phyloP scores from a whole-genome alignment of 30 jellyfish, hydroid and myxozoan genomes.

The Aurelia sp. region DNA sequence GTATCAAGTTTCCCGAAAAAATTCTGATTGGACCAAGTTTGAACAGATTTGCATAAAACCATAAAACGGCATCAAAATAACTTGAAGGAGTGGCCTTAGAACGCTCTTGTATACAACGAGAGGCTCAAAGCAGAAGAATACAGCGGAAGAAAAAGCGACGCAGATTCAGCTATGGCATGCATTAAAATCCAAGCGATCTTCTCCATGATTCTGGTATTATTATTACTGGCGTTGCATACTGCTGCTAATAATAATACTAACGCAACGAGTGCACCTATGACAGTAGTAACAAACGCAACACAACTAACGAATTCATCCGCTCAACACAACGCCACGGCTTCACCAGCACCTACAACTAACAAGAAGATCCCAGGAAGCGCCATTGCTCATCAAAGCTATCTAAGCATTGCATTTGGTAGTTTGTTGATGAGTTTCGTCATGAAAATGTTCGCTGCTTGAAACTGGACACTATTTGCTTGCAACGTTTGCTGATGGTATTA shows the following conservation, averaged over 20 bases:
- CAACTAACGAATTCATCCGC: background rate
- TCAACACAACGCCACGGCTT: background rate
- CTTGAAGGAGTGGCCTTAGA: background rate
- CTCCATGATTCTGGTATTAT: background rate
- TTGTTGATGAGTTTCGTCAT: slow-evolving; percentile 15
- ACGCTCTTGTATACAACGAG: background rate
- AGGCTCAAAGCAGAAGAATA: too few species aligned
- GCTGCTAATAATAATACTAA: background rate
- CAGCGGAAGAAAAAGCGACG: background rate
- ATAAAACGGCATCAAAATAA: too few species aligned
- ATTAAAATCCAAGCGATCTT: background rate
- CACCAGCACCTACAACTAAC: background rate
- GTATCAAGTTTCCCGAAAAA: background rate
- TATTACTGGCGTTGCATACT: background rate
- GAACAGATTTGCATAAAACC: background rate
- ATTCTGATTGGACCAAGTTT: slow-evolving; percentile 14
- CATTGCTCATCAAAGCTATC: slow-evolving; percentile 1
- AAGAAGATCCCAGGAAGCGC: slow-evolving; percentile 11
- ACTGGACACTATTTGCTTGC: background rate
- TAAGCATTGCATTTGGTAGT: slow-evolving; percentile 20
- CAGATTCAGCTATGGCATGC: background rate
- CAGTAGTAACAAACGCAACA: background rate
- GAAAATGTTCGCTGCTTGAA: slow-evolving; percentile 20
- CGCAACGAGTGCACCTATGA: background rate
- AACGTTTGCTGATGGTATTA: background rate